Evolutionary conservation across 2,113 vertebrate genomes (phyloP), one percentile per base, ranked within the genome.

Genomic region (Circaetus gallicus): DNA sequence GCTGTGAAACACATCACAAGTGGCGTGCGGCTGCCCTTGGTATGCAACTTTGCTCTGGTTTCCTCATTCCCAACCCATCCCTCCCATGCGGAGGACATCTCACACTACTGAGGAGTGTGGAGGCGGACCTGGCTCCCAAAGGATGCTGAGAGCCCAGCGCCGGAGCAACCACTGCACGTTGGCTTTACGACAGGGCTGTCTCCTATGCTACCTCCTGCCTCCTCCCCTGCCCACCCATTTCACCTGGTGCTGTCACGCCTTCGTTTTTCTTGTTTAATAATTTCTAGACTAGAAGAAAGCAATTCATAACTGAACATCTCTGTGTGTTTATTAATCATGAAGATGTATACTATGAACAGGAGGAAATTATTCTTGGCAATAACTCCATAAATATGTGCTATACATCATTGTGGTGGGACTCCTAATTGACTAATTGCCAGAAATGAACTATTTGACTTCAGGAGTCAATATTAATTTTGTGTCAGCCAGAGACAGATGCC

Each of bases 361-460:
- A 78, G 28, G 7, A 78, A 91, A 91, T 67, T 71, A 31, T 62
- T 84, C n/a, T 82, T 90, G 67, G 45, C 34, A 81, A 22, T 77
- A 82, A 42, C 24, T 84, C 74, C 29, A 34, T 82, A 70, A 96
- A 76, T 71, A 79, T 2, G 7, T 59, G 15, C 20, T 88, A 29
- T 65, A 36, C 4, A 11, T 90, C 71, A 76, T 25, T 74, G 26
- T 67, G 42, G 26, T 61, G 38, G 32, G 18, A 73, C 6, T 92
- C 7, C 26, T 77, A 79, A 62, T 16, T n/a, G 31, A 89, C 24
- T 82, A 71, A 59, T 70, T 71, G 11, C 28, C n/a, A 89, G 55
- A 93, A 95, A 74, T 70, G 4, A 94, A 40, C 38, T 29, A 34
- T 66, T 32, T 80, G 73, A 92, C 38, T 86, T 83, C 42, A 91